These are phyloP conservation scores for Thermophis baileyi DNA, from an alignment of 2,113 vertebrate genomes.

Conservation along the genomic window DNA sequence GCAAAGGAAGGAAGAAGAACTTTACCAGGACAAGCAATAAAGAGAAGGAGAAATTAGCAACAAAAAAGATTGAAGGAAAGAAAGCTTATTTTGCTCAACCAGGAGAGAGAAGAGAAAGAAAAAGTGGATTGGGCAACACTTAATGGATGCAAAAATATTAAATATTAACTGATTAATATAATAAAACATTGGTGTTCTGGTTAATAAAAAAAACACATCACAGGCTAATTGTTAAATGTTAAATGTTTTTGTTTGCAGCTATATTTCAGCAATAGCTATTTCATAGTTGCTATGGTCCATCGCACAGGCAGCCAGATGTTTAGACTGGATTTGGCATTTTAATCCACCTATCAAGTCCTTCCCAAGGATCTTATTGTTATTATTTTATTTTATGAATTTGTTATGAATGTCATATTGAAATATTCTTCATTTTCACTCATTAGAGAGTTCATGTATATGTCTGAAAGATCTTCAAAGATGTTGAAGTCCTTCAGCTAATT, in stretches of 20 bases:
- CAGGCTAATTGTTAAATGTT: background rate
- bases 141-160: background rate
- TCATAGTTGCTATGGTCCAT: background rate
- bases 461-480: background rate
- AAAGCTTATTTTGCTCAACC: background rate
- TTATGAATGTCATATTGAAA: background rate
- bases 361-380: background rate
- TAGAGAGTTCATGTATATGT: background rate
- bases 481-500: background rate
- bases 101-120: background rate
- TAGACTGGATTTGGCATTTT: too few relatives aligned
- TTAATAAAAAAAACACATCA: background rate
- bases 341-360: too few relatives aligned
- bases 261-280: background rate
- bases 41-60: background rate
- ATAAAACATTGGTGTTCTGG: background rate
- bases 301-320: too few relatives aligned
- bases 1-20: background rate
- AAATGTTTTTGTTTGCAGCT: background rate
- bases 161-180: background rate
- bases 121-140: background rate
- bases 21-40: background rate
- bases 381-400: background rate
- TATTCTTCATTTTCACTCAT: background rate
- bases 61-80: background rate